Evolutionary conservation across 2,888 invertebrate genomes (phyloP), one percentile per base, ranked within the genome.

Genomic region (Platerodrilus igneus): DNA sequence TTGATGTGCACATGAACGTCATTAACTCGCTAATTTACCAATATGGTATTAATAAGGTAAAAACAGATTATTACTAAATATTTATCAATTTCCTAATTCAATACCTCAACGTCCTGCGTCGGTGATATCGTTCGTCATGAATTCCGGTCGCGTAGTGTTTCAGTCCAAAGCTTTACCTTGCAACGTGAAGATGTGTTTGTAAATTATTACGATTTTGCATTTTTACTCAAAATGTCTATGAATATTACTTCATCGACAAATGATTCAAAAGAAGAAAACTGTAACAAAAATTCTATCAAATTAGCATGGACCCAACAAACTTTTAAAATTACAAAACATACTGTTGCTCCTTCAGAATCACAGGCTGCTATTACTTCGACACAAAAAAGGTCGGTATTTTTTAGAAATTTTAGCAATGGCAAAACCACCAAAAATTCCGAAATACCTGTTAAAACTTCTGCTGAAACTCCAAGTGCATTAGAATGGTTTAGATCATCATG

Each of bases 281-380:
- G n/a, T n/a, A n/a, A n/a, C n/a, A n/a, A n/a, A n/a, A n/a, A n/a
- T n/a, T n/a, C n/a, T n/a, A n/a, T n/a, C n/a, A n/a, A n/a, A n/a
- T n/a, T n/a, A n/a, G n/a, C 6, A 20, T 25, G 8, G 17, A 11
- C 31, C 42, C 9, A 21, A 18, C 21, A 34, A 38, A 15, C 41
- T 39, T 34, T 38, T 47, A 52, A 50, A 48, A 42, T 55, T 23
- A 38, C 42, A 2, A 56, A 49, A 31, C 48, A 53, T 27, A 41
- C 53, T 35, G 51, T 57, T 25, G 53, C 54, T 15, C 59, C 59
- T 22, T 44, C 48, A 18, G 52, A 56, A 17, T 50, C 52, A 32
- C 41, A 47, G 31, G 35, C 45, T 13, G 51, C 49, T 45, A n/a
- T n/a, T n/a, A n/a, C n/a, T 52, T 51, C 36, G 31, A 46, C 18